phyloP scores from a whole-genome alignment of 1,140 invertebrate species.

The Camponotus floridanus region DNA sequence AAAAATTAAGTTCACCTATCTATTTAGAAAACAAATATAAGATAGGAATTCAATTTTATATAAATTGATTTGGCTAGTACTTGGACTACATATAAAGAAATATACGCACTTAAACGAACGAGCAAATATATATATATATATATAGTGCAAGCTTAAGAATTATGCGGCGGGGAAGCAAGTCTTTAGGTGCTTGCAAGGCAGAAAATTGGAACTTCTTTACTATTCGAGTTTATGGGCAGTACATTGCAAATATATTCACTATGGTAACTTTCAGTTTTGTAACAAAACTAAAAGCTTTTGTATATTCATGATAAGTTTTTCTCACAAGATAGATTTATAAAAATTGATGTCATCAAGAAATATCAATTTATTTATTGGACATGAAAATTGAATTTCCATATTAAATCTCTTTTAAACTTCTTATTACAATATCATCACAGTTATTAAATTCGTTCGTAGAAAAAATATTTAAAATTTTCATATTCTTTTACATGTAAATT shows the following conservation, averaged over 20 bases:
- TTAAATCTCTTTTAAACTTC: not conserved
- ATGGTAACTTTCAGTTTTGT: constrained; percentile 32
- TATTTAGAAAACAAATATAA: constrained; percentile 47
- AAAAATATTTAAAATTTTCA: not conserved
- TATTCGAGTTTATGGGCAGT: constrained; percentile 55
- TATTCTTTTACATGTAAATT: not conserved
- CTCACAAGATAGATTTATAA: not conserved
- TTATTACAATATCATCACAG: not conserved
- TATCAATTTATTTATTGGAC: not conserved
- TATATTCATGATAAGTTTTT: constrained; percentile 1
- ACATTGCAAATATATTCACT: constrained; percentile 43
- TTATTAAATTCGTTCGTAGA: not conserved
- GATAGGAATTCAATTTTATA: constrained; percentile 46
- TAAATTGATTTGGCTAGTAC: constrained; percentile 37
- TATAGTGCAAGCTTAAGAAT: constrained; percentile 58
- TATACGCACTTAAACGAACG: constrained; percentile 57
- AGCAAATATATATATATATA: constrained; percentile 22
- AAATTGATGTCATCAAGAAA: not conserved
- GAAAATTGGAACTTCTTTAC: constrained; percentile 64
- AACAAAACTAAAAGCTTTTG: constrained; percentile 5
- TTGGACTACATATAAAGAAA: constrained; percentile 48
- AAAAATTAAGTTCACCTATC: constrained; percentile 28
- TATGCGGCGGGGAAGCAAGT: constrained; percentile 50
- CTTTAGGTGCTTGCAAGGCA: constrained; percentile 49
- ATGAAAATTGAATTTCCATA: not conserved